phyloP scores from a whole-genome alignment of 2,113 vertebrate species.

The Phycodurus eques region DNA sequence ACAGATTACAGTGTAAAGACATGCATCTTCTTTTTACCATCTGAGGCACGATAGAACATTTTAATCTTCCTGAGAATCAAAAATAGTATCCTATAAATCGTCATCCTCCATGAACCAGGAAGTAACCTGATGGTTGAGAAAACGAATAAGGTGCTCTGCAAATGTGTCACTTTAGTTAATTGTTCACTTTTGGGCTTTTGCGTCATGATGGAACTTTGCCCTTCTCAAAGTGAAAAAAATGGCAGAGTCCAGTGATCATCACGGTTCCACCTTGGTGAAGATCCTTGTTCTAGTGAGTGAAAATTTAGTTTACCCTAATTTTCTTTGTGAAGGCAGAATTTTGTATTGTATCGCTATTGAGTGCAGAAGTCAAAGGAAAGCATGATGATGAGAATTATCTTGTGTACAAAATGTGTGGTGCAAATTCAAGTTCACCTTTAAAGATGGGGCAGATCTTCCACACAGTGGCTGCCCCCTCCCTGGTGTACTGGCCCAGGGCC shows the following conservation, averaged over 20 bases:
- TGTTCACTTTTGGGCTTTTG: not conserved
- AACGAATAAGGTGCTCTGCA: not conserved
- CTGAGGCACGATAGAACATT: too few relatives aligned
- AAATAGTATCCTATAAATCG: too few relatives aligned
- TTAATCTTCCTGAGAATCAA: too few relatives aligned
- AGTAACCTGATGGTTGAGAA: not conserved
- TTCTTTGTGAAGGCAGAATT: not conserved
- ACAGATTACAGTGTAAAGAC: not conserved
- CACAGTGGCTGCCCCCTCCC: conserved; percentile 93
- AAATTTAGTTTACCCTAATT: not conserved
- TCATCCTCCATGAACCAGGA: not conserved
- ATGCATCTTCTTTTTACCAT: too few relatives aligned
- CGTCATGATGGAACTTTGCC: not conserved
- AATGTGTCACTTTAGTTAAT: not conserved
- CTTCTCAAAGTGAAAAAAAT: not conserved
- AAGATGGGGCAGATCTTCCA: conserved; percentile 98
- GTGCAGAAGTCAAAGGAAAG: not conserved
- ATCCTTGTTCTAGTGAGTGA: not conserved
- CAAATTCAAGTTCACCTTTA: conserved; percentile 82
- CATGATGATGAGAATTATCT: not conserved
- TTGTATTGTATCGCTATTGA: not conserved
- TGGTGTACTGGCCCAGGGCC: conserved; percentile 94
- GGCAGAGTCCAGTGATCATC: not conserved
- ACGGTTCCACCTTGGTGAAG: not conserved
- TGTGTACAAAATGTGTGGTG: conserved; percentile 10